Conservation (phyloP, 2,797 vertebrate genomes). For the Acipenser transmontanus region DNA sequence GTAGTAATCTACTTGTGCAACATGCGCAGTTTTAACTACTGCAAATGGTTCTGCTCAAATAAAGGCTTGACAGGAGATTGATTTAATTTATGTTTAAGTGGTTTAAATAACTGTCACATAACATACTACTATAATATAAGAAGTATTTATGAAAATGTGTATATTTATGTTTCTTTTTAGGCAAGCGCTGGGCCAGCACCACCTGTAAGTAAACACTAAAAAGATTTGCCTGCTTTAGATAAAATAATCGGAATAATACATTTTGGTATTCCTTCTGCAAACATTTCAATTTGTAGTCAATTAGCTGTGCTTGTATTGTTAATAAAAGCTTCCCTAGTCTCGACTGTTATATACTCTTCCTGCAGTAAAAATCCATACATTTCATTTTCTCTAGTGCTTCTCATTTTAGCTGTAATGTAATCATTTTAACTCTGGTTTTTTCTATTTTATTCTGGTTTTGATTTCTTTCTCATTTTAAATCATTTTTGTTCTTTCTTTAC, state of each 20-base stretch:
- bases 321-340: too few relatives aligned
- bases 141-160: constrained; percentile 10
- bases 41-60: too few relatives aligned
- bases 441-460: constrained; percentile 38
- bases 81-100: too few relatives aligned
- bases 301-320: too few relatives aligned
- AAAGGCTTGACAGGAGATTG: too few relatives aligned
- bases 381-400: constrained; percentile 32
- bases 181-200: constrained; percentile 68
- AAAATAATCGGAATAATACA: background rate
- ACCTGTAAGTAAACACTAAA: constrained; percentile 66
- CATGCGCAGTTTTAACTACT: too few relatives aligned
- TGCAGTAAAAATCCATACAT: constrained; percentile 14
- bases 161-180: constrained; percentile 48
- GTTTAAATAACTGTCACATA: too few relatives aligned
- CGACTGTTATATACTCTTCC: too few relatives aligned
- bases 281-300: background rate
- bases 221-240: constrained; percentile 1
- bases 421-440: constrained; percentile 48
- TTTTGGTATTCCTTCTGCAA: background rate
- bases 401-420: constrained; percentile 6
- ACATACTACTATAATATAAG: background rate
- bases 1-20: too few relatives aligned
- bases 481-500: constrained; percentile 16
- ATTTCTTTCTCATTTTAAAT: constrained; percentile 12